Evolutionary conservation across 2,888 invertebrate species (phyloP), one percentile per base, ranked within the genome.

Genomic region (Trichopria drosophilae): DNA sequence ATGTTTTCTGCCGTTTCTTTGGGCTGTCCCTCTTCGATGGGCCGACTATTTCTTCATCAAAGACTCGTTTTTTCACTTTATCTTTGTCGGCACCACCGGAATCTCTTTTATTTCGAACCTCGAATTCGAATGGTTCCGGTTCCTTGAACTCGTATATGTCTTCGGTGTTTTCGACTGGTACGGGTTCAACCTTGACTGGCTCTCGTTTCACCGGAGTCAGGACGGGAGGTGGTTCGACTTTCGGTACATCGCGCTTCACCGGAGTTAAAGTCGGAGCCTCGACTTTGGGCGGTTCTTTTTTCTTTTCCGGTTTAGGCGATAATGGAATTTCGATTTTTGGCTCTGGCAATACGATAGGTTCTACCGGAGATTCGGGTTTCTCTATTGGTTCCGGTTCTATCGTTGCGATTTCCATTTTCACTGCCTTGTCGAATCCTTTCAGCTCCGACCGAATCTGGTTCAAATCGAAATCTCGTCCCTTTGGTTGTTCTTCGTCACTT

Each of bases 81-180:
- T 73, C 72, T 22, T 64, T 67, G 4, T 69, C 69, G 7, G 18
- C 20, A 1, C 62, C 63, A 7, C 58, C 65, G 1, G 69, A 66
- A 37, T 74, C 73, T 2, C 73, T 62, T 36, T 75, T 75, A 43
- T 72, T 74, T 10, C 66, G 47, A 6, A 86, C 81, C 75, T 91
- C 90, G 60, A 90, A 84, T 71, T 91, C 90, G 68, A 91, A 91
- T 0, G 91, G 90, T 72, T 92, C 91, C 0, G 90, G 90, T 73
- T 92, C 91, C 72, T 91, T 91, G 68, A 92, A 92, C 73, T 92
- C 91, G 67, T 92, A 92, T 53, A 91, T 85, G 69, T 92, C 91
- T 35, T 79, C 78, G 3, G 73, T 72, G 26, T 51, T 68, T 28
- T 68, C 66, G 4, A 58, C 58, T 15, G 50, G 18, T 12, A 58